Base-by-base conservation (phyloP, 2,797 vertebrate species). In the Mormyrops boulengeri region DNA sequence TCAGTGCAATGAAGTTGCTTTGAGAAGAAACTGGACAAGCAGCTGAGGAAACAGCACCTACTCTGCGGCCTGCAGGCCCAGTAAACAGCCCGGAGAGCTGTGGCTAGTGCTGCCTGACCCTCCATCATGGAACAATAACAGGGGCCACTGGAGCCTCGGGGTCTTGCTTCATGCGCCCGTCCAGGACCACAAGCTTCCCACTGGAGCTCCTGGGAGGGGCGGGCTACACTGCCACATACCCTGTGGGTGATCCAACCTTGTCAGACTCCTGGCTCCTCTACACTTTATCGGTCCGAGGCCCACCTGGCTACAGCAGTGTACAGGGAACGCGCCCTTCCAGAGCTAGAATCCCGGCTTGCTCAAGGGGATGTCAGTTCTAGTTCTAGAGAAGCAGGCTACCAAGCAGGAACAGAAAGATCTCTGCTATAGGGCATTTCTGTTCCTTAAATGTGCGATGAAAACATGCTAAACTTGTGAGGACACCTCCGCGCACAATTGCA, bases 171-270 rank as follows among this genome's bases (percentile, higher is more conserved):
- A 3, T 12, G 38, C 6, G 1, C 2, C 2, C 14, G 2, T 77
- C n/a, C 88, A 44, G 57, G 17, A 73, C 38, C 88, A 90, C 62
- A 89, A 89, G 90, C 62, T 90, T 87, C 88, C 60, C 49, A 41
- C 69, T 12, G 53, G 19, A 55, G 14, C 12, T 26, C 62, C 55
- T 30, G 80, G 44, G 80, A 57, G 14, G 38, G 19, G 38, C 0
- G 47, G 12, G 30, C 12, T 38, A 34, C 66, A 73, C 66, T 12
- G 0, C 30, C 66, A 38, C 66, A 73, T 38, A 38, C 12, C 30
- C 30, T 38, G 41, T 50, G 47, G 82, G 3, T 22, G 47, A 49
- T n/a, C 44, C 44, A 85, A 19, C 47, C 80, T 11, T 11, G 9
- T 22, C 80, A 50, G 19, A 26, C 22, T 2, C 85, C 49, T 87